Conservation (phyloP, 2,888 invertebrate species). For the Melanotus villosus region DNA sequence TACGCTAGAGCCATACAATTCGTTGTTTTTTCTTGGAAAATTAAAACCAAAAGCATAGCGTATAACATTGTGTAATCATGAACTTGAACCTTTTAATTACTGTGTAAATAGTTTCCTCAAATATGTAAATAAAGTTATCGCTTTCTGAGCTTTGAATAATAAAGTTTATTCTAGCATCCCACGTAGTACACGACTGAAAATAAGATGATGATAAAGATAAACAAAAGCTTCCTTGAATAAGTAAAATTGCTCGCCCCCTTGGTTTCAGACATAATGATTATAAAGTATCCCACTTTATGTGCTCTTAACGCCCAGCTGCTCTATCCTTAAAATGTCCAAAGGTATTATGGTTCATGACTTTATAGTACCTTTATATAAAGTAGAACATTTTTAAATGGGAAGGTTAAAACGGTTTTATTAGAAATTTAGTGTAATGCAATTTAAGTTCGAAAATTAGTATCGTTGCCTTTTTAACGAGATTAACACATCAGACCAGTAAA, state of each 20-base stretch:
- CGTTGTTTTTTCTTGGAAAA: no score
- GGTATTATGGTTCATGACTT: conserved; percentile 58
- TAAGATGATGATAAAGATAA: conserved; percentile 55
- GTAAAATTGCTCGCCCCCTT: conserved; percentile 58
- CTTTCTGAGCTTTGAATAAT: no score
- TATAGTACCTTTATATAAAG: conserved; percentile 45
- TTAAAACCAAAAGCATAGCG: no score
- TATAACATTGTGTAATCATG: no score
- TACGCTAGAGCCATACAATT: no score
- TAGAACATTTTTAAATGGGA: neutral
- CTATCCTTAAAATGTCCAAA: conserved; percentile 59
- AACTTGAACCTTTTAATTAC: no score
- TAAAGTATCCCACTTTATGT: conserved; percentile 62
- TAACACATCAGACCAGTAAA: no score
- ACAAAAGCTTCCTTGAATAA: conserved; percentile 50
- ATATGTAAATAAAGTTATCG: no score
- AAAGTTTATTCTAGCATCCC: neutral
- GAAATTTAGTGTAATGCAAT: neutral
- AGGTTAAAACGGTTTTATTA: neutral
- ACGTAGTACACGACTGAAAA: conserved; percentile 38
- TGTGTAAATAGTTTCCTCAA: no score
- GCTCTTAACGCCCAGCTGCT: conserved; percentile 60
- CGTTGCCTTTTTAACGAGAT: no score
- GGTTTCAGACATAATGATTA: conserved; percentile 62
- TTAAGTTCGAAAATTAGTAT: neutral